A percentile compares a stretch with the other conserved stretches of the same genome.
Evolutionary conservation across 2,797 vertebrate genomes (phyloP).

Genomic region (Eulemur albifrons): DNA sequence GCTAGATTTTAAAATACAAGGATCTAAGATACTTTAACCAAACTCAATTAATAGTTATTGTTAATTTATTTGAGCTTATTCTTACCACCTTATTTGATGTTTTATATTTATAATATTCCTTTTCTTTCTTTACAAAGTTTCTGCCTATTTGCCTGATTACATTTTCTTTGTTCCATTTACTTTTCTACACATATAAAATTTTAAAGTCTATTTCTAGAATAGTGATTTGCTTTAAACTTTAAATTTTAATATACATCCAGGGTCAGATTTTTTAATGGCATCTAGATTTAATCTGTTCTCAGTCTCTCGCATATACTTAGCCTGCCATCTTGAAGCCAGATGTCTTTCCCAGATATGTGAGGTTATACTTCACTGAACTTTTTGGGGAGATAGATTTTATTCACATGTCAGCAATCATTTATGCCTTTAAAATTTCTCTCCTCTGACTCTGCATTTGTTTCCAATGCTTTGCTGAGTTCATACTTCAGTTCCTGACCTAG

Average conservation of each 20-base stretch:
- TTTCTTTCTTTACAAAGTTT: neutral
- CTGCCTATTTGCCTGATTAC: neutral
- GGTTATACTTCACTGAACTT: constrained; percentile 44
- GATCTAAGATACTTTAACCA: neutral
- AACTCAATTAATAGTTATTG: neutral
- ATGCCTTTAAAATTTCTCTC: constrained; percentile 42
- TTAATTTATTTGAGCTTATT: constrained; percentile 44
- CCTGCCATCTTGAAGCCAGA: constrained; percentile 75
- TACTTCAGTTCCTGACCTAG: neutral
- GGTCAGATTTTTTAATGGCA: neutral
- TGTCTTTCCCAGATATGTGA: constrained; percentile 59
- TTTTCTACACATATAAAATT: neutral
- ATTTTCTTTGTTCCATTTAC: constrained; percentile 29
- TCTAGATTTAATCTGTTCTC: constrained; percentile 31
- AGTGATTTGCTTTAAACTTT: constrained; percentile 40
- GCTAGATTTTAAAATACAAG: constrained; percentile 6
- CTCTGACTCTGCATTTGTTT: constrained; percentile 35
- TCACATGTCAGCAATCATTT: constrained; percentile 51
- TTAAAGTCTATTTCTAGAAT: constrained; percentile 7
- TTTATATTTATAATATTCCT: neutral
- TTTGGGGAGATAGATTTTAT: constrained; percentile 30
- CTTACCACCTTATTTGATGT: neutral
- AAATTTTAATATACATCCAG: constrained; percentile 35
- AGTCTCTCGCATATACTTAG: neutral
- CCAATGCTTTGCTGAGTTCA: neutral